Evolutionary conservation across 2,113 vertebrate species (phyloP).

Genomic region (Serilophus lunatus): DNA sequence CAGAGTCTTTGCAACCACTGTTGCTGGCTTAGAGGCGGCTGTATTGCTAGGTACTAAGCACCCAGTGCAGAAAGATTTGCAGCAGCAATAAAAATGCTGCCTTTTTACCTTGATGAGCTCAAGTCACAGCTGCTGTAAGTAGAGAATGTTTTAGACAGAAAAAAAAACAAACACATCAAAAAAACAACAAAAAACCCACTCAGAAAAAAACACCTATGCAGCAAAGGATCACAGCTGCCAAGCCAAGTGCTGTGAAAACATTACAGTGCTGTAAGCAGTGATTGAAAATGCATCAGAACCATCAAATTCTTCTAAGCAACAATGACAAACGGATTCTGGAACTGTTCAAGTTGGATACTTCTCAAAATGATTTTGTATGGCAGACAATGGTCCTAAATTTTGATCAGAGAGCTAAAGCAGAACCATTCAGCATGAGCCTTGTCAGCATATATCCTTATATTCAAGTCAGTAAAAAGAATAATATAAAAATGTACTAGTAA

Average conservation of each 20-base stretch:
- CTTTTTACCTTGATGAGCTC: slow-evolving; percentile 5
- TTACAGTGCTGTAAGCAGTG: neutral
- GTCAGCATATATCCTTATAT: slow-evolving; percentile 30
- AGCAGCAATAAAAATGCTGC: slow-evolving; percentile 13
- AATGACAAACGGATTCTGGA: slow-evolving; percentile 6
- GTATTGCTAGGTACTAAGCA: neutral
- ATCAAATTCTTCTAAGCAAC: neutral
- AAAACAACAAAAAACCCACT: neutral
- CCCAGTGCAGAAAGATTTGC: slow-evolving; percentile 7
- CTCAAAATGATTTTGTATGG: neutral
- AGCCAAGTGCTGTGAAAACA: neutral
- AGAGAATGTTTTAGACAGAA: neutral
- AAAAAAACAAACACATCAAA: neutral
- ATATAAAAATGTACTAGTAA: neutral
- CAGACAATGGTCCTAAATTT: slow-evolving; percentile 25
- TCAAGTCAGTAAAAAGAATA: slow-evolving; percentile 22
- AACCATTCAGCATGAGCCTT: neutral
- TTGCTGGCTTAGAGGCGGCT: slow-evolving; percentile 4
- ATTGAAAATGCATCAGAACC: slow-evolving; percentile 25
- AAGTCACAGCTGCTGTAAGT: neutral
- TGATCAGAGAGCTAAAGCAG: slow-evolving; percentile 28
- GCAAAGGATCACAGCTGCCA: neutral
- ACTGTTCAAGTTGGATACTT: slow-evolving; percentile 11
- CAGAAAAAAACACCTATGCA: neutral
- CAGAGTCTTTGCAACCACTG: neutral